These are phyloP conservation scores for Drosophila paramelanica DNA, from an alignment of 2,888 invertebrate species.

Conservation along the genomic window DNA sequence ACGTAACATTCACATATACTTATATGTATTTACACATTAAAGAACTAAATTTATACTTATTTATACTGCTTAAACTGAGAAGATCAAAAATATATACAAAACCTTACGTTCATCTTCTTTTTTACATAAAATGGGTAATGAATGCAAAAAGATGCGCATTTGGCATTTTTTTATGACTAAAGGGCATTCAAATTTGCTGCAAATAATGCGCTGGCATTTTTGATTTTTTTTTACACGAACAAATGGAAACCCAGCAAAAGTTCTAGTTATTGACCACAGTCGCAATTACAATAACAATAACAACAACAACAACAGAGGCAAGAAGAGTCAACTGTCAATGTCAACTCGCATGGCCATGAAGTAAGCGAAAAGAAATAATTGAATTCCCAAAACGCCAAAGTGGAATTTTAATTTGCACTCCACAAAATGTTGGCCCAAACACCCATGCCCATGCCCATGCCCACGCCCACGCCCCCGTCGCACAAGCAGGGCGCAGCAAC, in stretches of 20 bases:
- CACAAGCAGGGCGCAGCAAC: conserved; percentile 14
- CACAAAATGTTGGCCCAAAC: conserved; percentile 41
- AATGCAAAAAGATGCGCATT: not conserved
- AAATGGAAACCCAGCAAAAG: conserved; percentile 25
- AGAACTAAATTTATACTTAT: not conserved
- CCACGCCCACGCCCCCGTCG: not conserved
- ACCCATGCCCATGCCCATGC: not conserved
- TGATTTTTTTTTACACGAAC: conserved; percentile 4
- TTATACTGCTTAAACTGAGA: no score
- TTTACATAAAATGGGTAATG: not conserved
- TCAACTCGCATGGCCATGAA: conserved; percentile 66
- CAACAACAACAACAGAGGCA: conserved; percentile 10
- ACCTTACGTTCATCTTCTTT: no score
- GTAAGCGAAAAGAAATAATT: conserved; percentile 72
- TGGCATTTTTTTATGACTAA: not conserved
- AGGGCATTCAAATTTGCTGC: conserved; percentile 23
- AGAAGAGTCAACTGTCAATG: conserved; percentile 57
- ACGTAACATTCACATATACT: not conserved
- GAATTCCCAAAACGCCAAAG: conserved; percentile 83
- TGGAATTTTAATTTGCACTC: conserved; percentile 82
- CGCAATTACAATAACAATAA: conserved; percentile 18
- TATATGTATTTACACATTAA: not conserved
- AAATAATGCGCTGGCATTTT: conserved; percentile 24
- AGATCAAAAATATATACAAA: no score
- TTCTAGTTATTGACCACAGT: conserved; percentile 67